Evolutionary conservation across 2,797 vertebrate species (phyloP), one percentile per base, ranked within the genome.

Genomic region (Cephalopachus bancanus): DNA sequence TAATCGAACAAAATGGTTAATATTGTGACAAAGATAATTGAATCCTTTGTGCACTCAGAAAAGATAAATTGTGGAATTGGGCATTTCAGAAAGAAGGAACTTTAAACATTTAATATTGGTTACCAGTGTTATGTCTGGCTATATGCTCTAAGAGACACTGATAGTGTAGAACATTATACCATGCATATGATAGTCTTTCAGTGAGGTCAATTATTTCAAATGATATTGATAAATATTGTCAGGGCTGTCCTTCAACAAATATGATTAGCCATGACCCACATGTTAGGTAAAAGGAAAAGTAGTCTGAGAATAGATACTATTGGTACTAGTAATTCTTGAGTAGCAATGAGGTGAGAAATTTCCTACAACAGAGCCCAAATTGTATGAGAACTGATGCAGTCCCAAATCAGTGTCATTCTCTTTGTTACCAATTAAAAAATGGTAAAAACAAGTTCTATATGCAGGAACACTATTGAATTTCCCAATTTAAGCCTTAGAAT

Each of bases 1-100:
- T 94, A 65, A 37, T 65, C 53, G n/a, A 83, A 78, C 0, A 57
- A 15, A 95, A 72, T 91, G 88, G 37, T 59, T 80, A 89, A 49
- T 15, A n/a, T 78, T 84, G 8, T 33, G 30, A 49, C 10, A 78
- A 81, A 85, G 76, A 72, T 80, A 83, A 20, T 69, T 83, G 62
- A 59, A 2, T 59, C 7, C 26, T 62, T 84, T 65, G 11, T 7
- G n/a, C 53, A 44, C 12, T 67, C 28, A n/a, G 28, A 79, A 62
- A 95, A 15, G 16, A 57, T 10, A 33, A 86, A 60, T 55, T 81
- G 22, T 28, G 20, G 59, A 75, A 75, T 33, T 62, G 9, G 7
- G 5, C 51, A 72, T 24, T 78, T 1, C 5, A n/a, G 30, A 84
- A 74, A 89, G 37, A 37, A 89, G 49, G 24, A 92, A 57, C 33